Base-by-base conservation (phyloP, 1,140 invertebrate genomes). In the Potamilus streckersoni region DNA sequence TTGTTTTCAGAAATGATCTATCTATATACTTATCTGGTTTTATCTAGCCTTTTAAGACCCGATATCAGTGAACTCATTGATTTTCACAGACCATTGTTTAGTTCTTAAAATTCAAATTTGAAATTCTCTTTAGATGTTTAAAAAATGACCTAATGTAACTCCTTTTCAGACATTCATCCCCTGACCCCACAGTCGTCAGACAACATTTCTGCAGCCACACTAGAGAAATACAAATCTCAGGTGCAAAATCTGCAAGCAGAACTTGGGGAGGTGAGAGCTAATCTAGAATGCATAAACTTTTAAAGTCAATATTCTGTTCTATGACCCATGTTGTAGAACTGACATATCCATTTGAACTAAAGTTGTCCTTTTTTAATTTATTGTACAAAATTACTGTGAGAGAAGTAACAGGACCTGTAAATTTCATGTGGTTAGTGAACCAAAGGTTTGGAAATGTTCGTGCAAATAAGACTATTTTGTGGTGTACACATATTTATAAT, bases 171-270 rank as follows among this genome's bases (percentile, higher is more conserved):
- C 6, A 15, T 23, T 11, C 14, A 61, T 38, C 14, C 38, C 38
- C 38, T 49, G 38, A 82, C 75, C 8, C 80, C 78, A 16, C 79
- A 80, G 55, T 59, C 38, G 11, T 49, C 23, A 19, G 80, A 79
- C 15, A 76, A 49, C 38, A 68, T 80, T 13, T 67, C 79, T 59
- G 58, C 71, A 59, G 83, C 82, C n/a, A 81, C 84, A 27, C n/a
- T 84, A 15, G 82, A 85, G 61, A 81, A 79, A 58, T 69, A 81
- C 58, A 77, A 80, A 65, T 74, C 76, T 55, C 82, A 86, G 57
- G 68, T 82, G 6, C 67, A 73, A 15, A 62, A 71, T n/a, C 70
- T 82, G 15, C 80, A 84, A 61, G 58, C 66, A n/a, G 69, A 82
- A 65, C 27, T 83, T 17, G 80, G 77, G 61, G 55, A 62, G 62